Evolutionary conservation across 1,140 invertebrate species (phyloP).

Genomic region (Cydia pomonella): DNA sequence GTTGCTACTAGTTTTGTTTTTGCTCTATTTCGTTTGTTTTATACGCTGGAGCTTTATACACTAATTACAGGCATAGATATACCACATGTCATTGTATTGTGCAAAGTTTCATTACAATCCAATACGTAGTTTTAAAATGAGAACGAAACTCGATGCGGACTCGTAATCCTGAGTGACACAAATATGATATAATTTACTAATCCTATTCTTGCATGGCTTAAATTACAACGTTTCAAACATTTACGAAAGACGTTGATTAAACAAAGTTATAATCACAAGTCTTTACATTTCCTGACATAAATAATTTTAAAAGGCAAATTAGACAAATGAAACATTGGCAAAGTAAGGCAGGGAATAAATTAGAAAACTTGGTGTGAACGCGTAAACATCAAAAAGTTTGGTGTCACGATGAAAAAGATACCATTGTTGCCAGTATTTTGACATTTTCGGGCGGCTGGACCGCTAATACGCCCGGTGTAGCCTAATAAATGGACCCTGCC

Average conservation of each 20-base stretch:
- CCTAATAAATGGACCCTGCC: not conserved
- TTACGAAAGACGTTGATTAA: slow-evolving; percentile 15
- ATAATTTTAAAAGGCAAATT: slow-evolving; percentile 34
- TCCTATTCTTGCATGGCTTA: not conserved
- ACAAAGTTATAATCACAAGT: slow-evolving; percentile 27
- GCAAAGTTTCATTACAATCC: no score
- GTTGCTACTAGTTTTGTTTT: no score
- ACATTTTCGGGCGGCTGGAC: not conserved
- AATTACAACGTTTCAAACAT: not conserved
- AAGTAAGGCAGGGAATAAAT: slow-evolving; percentile 24
- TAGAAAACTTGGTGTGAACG: slow-evolving; percentile 26
- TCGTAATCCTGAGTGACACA: not conserved
- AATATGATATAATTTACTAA: slow-evolving; percentile 6
- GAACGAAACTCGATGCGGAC: no score
- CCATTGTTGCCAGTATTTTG: not conserved
- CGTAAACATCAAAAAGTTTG: slow-evolving; percentile 30
- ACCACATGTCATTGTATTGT: no score
- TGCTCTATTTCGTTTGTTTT: no score
- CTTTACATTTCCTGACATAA: slow-evolving; percentile 24
- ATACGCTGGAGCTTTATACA: no score
- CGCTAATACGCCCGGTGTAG: not conserved
- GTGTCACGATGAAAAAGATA: not conserved
- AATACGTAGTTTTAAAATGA: no score
- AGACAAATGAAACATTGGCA: slow-evolving; percentile 29
- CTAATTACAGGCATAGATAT: no score